These are phyloP conservation scores for Pachyrhynchus sulphureomaculatus DNA, from an alignment of 1,140 invertebrate species.

Conservation along the genomic window DNA sequence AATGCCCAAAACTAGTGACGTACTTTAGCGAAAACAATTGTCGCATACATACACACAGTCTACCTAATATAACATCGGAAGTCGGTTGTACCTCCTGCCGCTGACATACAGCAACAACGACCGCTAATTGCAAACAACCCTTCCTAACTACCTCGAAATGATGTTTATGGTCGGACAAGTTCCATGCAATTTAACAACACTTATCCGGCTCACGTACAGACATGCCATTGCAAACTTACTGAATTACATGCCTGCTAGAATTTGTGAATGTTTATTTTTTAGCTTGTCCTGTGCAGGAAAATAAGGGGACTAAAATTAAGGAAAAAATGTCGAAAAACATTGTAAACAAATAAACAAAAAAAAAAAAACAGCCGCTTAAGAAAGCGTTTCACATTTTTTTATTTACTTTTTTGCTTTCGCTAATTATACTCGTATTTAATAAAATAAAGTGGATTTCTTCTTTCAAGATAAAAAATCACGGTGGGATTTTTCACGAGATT, in stretches of 20 bases:
- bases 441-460: too few species aligned
- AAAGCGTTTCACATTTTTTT: too few species aligned
- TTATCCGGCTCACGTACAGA: constrained; percentile 7
- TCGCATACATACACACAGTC: constrained; percentile 1
- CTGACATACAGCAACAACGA: constrained; percentile 39
- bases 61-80: constrained; percentile 36
- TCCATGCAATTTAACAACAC: constrained; percentile 29
- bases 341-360: too few species aligned
- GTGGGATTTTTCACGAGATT: too few species aligned
- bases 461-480: too few species aligned
- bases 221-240: constrained; percentile 12
- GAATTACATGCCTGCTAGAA: constrained; percentile 9
- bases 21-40: constrained; percentile 18
- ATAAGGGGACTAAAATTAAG: too few species aligned
- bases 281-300: constrained; percentile 8
- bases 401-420: too few species aligned
- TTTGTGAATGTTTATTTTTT: too few species aligned
- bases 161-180: constrained; percentile 34
- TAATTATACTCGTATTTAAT: too few species aligned
- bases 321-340: too few species aligned
- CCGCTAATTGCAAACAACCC: constrained; percentile 39
- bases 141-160: constrained; percentile 37
- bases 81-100: constrained; percentile 41
- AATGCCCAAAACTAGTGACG: too few species aligned
- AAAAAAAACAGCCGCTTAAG: too few species aligned